phyloP scores from a whole-genome alignment of 2,888 invertebrate species.

The Mycalesis mineus region DNA sequence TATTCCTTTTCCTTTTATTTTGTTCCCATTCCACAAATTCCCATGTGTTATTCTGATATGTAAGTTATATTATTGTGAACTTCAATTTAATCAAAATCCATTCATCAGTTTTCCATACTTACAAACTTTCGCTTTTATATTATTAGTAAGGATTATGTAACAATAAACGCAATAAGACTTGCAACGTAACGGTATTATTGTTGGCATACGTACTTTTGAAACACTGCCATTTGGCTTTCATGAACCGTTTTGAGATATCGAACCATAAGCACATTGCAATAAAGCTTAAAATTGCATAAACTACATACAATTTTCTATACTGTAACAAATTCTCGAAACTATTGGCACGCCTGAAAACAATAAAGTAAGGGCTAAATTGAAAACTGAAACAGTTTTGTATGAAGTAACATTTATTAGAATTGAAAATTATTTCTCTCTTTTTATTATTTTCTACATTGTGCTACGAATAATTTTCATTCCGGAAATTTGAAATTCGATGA shows the following conservation, averaged over 20 bases:
- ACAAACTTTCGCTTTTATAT: too few relatives aligned
- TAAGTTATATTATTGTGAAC: too few relatives aligned
- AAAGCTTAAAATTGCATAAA: not conserved
- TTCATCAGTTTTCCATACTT: too few relatives aligned
- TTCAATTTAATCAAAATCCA: too few relatives aligned
- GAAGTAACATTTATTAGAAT: too few relatives aligned
- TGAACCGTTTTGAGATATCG: not conserved
- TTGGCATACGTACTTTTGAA: not conserved
- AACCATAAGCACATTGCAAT: not conserved
- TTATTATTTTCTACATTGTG: too few relatives aligned
- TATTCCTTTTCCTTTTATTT: too few relatives aligned
- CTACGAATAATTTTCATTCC: too few relatives aligned
- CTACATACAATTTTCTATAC: not conserved
- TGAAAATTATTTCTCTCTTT: too few relatives aligned
- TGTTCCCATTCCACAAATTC: too few relatives aligned
- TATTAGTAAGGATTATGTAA: not conserved
- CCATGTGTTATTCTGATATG: too few relatives aligned
- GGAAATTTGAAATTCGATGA: too few relatives aligned
- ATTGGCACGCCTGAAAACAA: not conserved
- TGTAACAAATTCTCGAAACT: not conserved
- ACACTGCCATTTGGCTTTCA: not conserved
- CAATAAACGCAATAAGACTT: not conserved
- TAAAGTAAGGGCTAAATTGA: not conserved
- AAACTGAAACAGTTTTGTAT: not conserved
- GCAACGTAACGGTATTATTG: not conserved